Evolutionary conservation across 2,888 invertebrate species (phyloP), one percentile per base, ranked within the genome.

Genomic region (Troides helena): DNA sequence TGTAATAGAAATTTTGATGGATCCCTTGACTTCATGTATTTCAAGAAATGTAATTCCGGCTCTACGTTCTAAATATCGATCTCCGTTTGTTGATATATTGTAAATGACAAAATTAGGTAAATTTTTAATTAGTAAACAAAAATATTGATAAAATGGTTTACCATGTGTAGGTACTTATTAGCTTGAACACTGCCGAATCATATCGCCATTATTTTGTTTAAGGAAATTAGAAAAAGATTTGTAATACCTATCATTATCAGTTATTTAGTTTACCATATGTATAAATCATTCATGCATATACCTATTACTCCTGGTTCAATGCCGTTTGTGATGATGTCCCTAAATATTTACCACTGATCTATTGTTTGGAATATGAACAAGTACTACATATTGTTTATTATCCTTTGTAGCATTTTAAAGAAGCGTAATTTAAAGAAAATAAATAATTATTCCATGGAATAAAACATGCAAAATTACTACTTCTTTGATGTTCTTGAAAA

Each of bases 21-120:
- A 68, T 68, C 65, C 68, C 65, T 61, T 69, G 70, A 73, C 72
- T 69, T 69, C 68, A 68, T 68, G 58, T 62, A 30, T 59, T 60
- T 18, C 25, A 66, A 39, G 36, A 64, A 65, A 67, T 70, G 66
- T 71, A 71, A 72, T 72, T 71, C 71, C 68, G 72, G 71, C 67
- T 64, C 63, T 72, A 69, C 66, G 43, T 58, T 58, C 50, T 30
- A 63, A 53, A 70, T n/a, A 64, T 21, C 61, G 46, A 70, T 67
- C 67, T 67, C 60, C 64, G 23, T 64, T 63, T 70, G 30, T 58
- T 65, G 62, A 58, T 58, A 62, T 56, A 30, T 68, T 58, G 53
- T 64, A 63, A 66, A 64, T 66, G 62, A 50, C 62, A 58, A 70
- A 64, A 59, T 63, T 70, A 70, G 63, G 57, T 50, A 43, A 70